Evolutionary conservation across 2,113 vertebrate species (phyloP).

Genomic region (Mus spicilegus): DNA sequence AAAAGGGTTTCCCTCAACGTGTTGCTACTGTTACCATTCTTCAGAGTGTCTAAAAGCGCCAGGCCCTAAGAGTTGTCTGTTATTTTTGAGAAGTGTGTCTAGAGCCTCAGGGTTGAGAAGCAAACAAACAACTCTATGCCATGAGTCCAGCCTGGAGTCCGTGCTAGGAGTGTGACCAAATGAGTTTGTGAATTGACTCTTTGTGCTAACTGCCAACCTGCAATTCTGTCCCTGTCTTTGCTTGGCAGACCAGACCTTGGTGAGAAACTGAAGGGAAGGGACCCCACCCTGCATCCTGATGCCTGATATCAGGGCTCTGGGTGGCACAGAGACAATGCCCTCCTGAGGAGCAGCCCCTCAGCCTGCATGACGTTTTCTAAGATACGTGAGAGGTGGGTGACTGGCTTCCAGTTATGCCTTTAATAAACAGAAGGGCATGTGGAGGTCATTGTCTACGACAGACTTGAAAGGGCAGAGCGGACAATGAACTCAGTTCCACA

Average conservation of each 20-base stretch:
- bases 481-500: not conserved
- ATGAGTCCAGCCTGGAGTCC: slow-evolving; percentile 44
- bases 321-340: not conserved
- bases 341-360: not conserved
- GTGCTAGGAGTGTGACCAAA: slow-evolving; percentile 25
- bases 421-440: not conserved
- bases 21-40: slow-evolving; percentile 7
- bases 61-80: slow-evolving; percentile 2
- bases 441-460: not conserved
- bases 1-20: not conserved
- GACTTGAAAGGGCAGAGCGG: not conserved
- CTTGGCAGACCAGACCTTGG: slow-evolving; percentile 27
- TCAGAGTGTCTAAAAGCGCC: slow-evolving; percentile 47
- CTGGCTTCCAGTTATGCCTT: not conserved
- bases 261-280: not conserved
- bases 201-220: slow-evolving; percentile 58
- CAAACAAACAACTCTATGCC: slow-evolving; percentile 50
- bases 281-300: fast-evolving
- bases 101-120: slow-evolving; percentile 59
- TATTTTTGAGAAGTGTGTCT: slow-evolving; percentile 24
- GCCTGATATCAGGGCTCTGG: not conserved
- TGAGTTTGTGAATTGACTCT: slow-evolving; percentile 61
- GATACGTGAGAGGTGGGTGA: not conserved
- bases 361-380: not conserved
- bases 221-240: slow-evolving; percentile 7